phyloP scores from a whole-genome alignment of 2,797 vertebrate genomes.

The Acanthiza pusilla region DNA sequence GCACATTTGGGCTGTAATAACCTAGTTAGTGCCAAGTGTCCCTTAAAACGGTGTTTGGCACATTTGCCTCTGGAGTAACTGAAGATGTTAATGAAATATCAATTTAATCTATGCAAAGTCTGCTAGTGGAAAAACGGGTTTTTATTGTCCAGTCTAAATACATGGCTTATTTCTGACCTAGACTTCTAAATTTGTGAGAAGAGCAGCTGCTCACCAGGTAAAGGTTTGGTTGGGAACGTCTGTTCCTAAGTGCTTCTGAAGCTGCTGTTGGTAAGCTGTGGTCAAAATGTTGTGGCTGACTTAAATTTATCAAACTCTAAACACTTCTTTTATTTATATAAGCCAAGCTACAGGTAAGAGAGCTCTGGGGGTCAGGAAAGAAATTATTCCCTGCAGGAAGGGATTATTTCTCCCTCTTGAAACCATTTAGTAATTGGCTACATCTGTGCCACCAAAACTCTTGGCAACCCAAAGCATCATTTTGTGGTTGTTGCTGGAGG shows the following conservation, averaged over 20 bases:
- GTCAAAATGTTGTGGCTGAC: not conserved
- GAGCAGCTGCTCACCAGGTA: not conserved
- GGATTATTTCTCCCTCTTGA: constrained; percentile 3
- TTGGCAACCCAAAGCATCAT: not conserved
- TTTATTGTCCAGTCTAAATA: not conserved
- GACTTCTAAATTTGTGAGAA: not conserved
- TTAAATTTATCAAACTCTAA: not conserved
- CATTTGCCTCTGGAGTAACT: not conserved
- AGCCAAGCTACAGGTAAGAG: not conserved
- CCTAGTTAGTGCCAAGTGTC: accelerated
- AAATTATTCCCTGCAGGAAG: not conserved
- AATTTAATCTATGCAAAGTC: not conserved
- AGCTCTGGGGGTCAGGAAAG: not conserved
- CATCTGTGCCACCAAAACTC: constrained; percentile 8
- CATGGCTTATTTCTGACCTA: not conserved
- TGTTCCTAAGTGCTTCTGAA: not conserved
- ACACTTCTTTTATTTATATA: not conserved
- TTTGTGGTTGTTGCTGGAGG: constrained; percentile 7
- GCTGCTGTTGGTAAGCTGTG: not conserved
- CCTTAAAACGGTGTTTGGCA: not conserved
- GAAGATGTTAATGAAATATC: not conserved
- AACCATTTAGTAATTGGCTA: constrained; percentile 9
- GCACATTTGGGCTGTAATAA: not conserved
- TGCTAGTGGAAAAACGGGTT: not conserved
- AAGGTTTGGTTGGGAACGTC: not conserved